Base-by-base conservation (phyloP, 2,113 vertebrate species). In the Chloropsis hardwickii region DNA sequence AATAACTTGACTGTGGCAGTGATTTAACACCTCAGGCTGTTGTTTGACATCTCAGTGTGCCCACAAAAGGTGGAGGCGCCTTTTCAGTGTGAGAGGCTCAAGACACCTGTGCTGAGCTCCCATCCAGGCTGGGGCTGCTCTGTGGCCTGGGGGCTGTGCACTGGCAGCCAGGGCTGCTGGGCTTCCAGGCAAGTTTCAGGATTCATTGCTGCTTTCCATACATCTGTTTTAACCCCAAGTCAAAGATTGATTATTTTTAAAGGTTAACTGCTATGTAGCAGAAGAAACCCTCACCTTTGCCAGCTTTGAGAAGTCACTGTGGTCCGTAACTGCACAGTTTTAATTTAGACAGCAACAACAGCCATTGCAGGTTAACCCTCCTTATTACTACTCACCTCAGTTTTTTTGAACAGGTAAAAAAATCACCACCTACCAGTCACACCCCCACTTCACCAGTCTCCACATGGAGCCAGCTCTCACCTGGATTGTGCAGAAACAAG, bases 191-290 rank as follows among this genome's bases (percentile, higher is more conserved):
- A 56, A 45, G 53, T 72, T 80, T 77, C 67, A 81, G 58, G 57
- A 88, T 80, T 72, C 58, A 29, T 61, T 61, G 45, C 66, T 80
- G 50, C 39, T 82, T 58, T 73, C 40, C 56, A 40, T 61, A 21
- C 23, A 51, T 60, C 81, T 72, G 23, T 44, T 92, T 86, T 88
- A 93, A 92, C 88, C 88, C 66, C 50, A 53, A 80, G 83, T 62
- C 66, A 57, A 72, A 82, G 37, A 90, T 12, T 90, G 90, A 93
- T 94, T 90, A 19, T 69, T 96, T 95, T 92, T 92, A 95, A 93
- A 97, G 88, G 92, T 96, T 93, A 93, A 58, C 62, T 45, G 67
- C 70, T 92, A 42, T 14, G 54, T 91, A 88, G 85, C 40, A 69
- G 94, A 90, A 80, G 53, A 80, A 94, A 65, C 31, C 16, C 17